Conservation (phyloP, 2,797 vertebrate genomes). For the Sebastes wilsoni region DNA sequence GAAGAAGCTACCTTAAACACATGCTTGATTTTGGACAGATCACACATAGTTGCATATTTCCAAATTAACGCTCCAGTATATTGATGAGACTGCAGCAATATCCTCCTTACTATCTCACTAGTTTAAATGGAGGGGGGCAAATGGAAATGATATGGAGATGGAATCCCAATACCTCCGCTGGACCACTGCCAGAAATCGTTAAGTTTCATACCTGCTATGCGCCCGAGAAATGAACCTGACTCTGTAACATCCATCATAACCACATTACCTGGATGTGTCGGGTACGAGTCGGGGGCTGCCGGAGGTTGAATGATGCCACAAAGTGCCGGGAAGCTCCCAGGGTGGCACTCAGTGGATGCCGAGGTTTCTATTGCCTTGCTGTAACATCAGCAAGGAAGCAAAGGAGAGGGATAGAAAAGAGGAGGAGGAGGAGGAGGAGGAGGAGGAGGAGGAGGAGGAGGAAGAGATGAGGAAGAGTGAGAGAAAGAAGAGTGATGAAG, state of each 20-base stretch:
- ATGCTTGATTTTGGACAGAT: background rate
- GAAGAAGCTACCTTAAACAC: background rate
- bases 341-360: slow-evolving; percentile 52
- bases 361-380: slow-evolving; percentile 40
- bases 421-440: background rate
- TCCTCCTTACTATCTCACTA: background rate
- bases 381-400: slow-evolving; percentile 35
- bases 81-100: slow-evolving; percentile 39
- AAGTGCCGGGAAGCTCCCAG: slow-evolving; percentile 45
- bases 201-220: slow-evolving; percentile 37
- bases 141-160: slow-evolving; percentile 47
- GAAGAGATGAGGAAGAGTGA: background rate
- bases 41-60: background rate
- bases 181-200: slow-evolving; percentile 47
- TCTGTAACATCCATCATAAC: slow-evolving; percentile 57
- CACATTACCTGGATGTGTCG: slow-evolving; percentile 55
- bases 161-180: slow-evolving; percentile 26
- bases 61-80: slow-evolving; percentile 11
- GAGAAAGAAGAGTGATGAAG: slow-evolving; percentile 27
- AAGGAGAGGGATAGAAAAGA: background rate
- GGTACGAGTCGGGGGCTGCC: slow-evolving; percentile 31
- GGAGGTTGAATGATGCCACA: slow-evolving; percentile 53
- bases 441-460: background rate
- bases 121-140: slow-evolving; percentile 19
- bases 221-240: slow-evolving; percentile 40